Percentiles rank a stretch among this genome's conserved stretches.
These are phyloP conservation scores for Reinhardtius hippoglossoides DNA, from an alignment of 2,113 vertebrate genomes.

Conservation along the genomic window DNA sequence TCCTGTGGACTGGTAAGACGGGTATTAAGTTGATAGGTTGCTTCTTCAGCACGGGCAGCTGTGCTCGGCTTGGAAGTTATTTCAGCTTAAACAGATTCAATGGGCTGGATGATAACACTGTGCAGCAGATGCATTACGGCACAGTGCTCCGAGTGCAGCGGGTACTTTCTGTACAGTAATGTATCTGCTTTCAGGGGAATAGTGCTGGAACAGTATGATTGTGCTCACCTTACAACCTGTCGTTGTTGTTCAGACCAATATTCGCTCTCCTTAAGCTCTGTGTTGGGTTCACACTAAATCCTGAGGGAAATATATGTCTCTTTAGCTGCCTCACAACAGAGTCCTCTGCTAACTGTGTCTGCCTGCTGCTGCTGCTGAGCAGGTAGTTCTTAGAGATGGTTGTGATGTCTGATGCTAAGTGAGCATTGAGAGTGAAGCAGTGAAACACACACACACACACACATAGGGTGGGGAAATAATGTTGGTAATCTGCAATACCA, in stretches of 20 bases:
- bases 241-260: not conserved
- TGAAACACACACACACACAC: not conserved
- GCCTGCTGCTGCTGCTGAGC: not conserved
- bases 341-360: not conserved
- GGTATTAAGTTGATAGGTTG: not conserved
- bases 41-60: not conserved
- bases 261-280: not conserved
- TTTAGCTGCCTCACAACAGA: not conserved
- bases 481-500: slow-evolving; percentile 35
- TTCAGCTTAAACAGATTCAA: not conserved
- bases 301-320: not conserved
- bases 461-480: slow-evolving; percentile 7
- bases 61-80: not conserved
- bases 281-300: not conserved
- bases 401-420: not conserved
- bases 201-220: not conserved
- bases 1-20: not conserved
- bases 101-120: not conserved
- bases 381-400: not conserved
- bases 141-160: not conserved
- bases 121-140: not conserved
- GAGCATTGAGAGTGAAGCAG: no score
- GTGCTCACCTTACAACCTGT: not conserved
- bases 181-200: not conserved
- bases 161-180: not conserved